phyloP scores from a whole-genome alignment of 2,797 vertebrate genomes.

The Gallinago nigripennis region DNA sequence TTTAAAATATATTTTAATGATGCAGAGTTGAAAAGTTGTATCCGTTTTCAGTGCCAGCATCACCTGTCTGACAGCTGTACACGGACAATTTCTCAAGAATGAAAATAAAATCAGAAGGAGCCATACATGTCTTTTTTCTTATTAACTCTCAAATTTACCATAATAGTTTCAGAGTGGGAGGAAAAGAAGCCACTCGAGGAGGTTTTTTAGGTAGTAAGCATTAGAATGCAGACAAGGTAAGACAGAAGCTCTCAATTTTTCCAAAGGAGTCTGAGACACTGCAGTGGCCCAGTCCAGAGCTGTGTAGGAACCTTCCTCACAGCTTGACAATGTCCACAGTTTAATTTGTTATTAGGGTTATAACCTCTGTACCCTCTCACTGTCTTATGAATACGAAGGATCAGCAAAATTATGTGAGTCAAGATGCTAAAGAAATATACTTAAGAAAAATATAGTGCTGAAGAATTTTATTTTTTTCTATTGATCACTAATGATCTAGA shows the following conservation, averaged over 20 bases:
- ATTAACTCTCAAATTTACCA: background rate
- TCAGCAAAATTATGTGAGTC: background rate
- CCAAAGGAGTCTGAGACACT: background rate
- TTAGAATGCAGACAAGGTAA: background rate
- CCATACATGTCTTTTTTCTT: background rate
- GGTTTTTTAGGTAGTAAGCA: background rate
- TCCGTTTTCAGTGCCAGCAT: background rate
- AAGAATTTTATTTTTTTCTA: background rate
- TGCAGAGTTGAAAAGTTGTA: background rate
- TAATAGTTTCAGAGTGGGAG: background rate
- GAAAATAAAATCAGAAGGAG: background rate
- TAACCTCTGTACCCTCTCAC: background rate
- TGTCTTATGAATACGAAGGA: background rate
- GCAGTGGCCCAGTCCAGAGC: background rate
- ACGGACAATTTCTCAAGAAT: background rate
- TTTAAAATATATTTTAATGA: background rate
- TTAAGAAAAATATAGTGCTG: background rate
- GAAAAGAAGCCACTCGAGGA: background rate
- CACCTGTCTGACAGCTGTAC: background rate
- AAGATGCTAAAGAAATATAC: background rate
- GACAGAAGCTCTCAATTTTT: background rate
- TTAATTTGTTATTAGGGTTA: background rate
- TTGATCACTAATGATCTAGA: background rate
- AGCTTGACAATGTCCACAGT: background rate
- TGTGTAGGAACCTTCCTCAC: background rate